phyloP scores from a whole-genome alignment of 2,797 vertebrate genomes.

The Parotocinclus haroldoi region DNA sequence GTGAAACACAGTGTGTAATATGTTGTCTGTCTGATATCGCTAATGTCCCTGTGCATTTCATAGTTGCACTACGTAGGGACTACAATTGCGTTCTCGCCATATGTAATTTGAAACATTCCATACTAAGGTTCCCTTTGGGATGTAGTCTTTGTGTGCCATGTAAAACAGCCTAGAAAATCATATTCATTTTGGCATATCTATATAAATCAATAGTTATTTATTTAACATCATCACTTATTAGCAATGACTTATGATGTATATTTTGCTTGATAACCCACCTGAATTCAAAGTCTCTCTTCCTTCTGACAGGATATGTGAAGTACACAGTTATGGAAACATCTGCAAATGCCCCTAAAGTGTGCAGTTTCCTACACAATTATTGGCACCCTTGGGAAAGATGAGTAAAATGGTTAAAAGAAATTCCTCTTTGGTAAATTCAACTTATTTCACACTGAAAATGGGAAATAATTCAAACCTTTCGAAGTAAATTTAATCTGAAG shows the following conservation, averaged over 20 bases:
- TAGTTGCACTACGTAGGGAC: not conserved
- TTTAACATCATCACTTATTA: not conserved
- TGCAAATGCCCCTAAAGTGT: conserved; percentile 13
- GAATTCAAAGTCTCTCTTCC: not conserved
- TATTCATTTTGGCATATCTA: conserved; percentile 4
- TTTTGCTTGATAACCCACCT: no score
- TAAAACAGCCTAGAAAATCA: not conserved
- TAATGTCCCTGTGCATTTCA: not conserved
- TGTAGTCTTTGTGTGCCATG: no score
- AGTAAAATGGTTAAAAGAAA: no score
- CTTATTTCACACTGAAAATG: no score
- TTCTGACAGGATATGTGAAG: not conserved
- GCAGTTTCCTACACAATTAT: no score
- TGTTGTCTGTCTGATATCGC: conserved; percentile 24
- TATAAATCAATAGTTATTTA: not conserved
- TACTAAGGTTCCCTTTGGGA: no score
- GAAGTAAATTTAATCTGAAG: no score
- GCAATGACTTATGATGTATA: no score
- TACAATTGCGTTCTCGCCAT: not conserved
- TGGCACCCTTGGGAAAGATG: no score
- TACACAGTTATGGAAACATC: conserved; percentile 2
- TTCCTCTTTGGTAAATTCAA: no score
- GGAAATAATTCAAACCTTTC: no score
- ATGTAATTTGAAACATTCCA: not conserved
- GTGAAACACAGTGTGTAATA: conserved; percentile 41